Evolutionary conservation across 1,140 invertebrate genomes (phyloP).

Genomic region (Anastrepha obliqua): DNA sequence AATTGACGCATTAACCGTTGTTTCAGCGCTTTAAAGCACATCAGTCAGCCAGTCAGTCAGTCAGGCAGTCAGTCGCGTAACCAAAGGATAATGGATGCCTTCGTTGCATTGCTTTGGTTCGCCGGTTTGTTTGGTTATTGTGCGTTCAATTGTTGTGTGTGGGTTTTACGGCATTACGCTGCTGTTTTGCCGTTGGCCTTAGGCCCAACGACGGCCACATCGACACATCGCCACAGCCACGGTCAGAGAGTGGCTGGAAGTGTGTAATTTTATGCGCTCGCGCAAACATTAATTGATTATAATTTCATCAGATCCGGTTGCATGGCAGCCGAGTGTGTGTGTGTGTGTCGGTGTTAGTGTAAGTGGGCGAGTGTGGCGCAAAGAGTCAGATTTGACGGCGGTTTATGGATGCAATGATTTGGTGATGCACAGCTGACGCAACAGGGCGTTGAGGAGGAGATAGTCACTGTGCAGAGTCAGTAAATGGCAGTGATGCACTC

Average conservation of each 20-base stretch:
- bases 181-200: not conserved
- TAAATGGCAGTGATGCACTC: not conserved
- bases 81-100: constrained; percentile 40
- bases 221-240: constrained; percentile 13
- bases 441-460: not conserved
- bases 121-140: not conserved
- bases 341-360: not conserved
- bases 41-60: not conserved
- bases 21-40: constrained; percentile 36
- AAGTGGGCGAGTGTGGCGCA: not conserved
- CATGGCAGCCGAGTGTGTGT: not conserved
- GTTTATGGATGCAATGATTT: constrained; percentile 61
- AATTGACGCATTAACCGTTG: constrained; percentile 49
- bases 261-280: constrained; percentile 70
- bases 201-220: not conserved
- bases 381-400: constrained; percentile 35
- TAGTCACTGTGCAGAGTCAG: too few relatives aligned
- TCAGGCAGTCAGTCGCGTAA: not conserved
- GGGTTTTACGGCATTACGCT: constrained; percentile 9
- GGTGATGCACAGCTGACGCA: constrained; percentile 52
- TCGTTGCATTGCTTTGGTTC: not conserved
- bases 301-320: constrained; percentile 70
- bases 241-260: not conserved
- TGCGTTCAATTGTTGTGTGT: constrained; percentile 10
- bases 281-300: constrained; percentile 73